A percentile compares a stretch with the other conserved stretches of the same genome.
Conservation (phyloP, 2,888 invertebrate genomes). For the Meloe dianella region DNA sequence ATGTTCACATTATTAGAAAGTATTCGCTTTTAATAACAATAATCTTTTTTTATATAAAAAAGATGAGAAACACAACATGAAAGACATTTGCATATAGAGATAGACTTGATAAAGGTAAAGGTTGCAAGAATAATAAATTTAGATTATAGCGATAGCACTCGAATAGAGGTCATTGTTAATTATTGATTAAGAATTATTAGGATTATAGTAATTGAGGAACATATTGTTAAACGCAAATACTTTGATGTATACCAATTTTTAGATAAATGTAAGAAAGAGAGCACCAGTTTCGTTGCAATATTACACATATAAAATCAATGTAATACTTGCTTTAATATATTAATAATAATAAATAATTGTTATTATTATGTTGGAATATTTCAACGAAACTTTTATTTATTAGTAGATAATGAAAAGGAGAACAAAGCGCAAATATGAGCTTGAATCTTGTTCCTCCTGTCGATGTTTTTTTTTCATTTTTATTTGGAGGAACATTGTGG, state of each 20-base stretch:
- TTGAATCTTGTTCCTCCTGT: constrained; percentile 34
- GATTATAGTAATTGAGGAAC: constrained; percentile 36
- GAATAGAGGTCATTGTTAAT: constrained; percentile 57
- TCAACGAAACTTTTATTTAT: constrained; percentile 21
- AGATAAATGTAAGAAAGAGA: constrained; percentile 30
- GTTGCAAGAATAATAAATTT: constrained; percentile 27
- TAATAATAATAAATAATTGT: constrained; percentile 23
- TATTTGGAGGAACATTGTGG: constrained; percentile 35
- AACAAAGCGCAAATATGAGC: constrained; percentile 29
- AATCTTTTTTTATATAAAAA: background rate
- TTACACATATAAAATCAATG: constrained; percentile 37
- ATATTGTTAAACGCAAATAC: constrained; percentile 49
- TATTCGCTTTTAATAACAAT: constrained; percentile 23
- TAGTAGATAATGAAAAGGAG: background rate
- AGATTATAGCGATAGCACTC: constrained; percentile 47
- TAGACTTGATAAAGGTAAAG: constrained; percentile 19
- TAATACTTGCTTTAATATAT: constrained; percentile 34
- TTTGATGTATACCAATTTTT: constrained; percentile 47
- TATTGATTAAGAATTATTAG: constrained; percentile 53
- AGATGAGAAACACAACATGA: background rate
- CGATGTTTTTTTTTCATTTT: constrained; percentile 20
- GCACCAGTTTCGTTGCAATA: constrained; percentile 38
- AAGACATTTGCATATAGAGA: constrained; percentile 8
- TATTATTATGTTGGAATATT: constrained; percentile 22
- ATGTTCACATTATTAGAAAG: constrained; percentile 30